Base-by-base conservation (phyloP, 2,113 vertebrate genomes). In the Calypte anna region DNA sequence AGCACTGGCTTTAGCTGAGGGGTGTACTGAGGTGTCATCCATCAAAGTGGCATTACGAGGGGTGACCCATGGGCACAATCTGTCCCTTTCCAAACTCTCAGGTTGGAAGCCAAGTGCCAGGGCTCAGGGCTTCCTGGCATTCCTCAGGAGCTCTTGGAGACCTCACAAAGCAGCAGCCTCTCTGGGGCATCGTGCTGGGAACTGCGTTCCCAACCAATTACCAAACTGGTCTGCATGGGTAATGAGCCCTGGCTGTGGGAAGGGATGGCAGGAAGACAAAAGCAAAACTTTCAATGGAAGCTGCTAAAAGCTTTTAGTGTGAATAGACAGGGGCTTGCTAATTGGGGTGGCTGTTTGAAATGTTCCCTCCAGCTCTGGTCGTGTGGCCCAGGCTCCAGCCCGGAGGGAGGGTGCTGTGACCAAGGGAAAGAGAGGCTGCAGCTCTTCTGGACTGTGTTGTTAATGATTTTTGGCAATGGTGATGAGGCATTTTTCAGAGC, bases 391-490 rank as follows among this genome's bases (percentile, higher is more conserved):
- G 33, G 78, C 90, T 80, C 81, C 19, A 14, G 85, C 40, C 17
- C 2, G 22, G 2, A 78, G 23, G 43, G 43, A 58, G 83, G 30
- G 18, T 31, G 54, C 30, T 57, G 28, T 20, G 18, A 69, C 77
- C 46, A 5, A 86, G 46, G 53, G 54, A 61, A 55, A 13, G 79
- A 92, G 90, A 81, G 75, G 69, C 86, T 75, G 72, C 25, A 0
- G 27, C 30, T 43, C 57, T 73, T 66, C 76, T 25, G 63, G 63
- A 46, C 75, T 81, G 64, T 6, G 2, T 68, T 10, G 6, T 81
- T 95, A 91, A 94, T 95, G 97, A 93, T 93, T 93, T 82, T 73
- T 68, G 91, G 91, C 24, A 13, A 62, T 40, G 78, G 80, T 87
- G 81, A 24, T 14, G 80, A 91, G 91, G 87, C 23, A 9, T 92